Percentiles rank a stretch among this genome's conserved stretches.
These are phyloP conservation scores for Diorhabda elongata DNA, from an alignment of 1,140 invertebrate species.

Conservation along the genomic window DNA sequence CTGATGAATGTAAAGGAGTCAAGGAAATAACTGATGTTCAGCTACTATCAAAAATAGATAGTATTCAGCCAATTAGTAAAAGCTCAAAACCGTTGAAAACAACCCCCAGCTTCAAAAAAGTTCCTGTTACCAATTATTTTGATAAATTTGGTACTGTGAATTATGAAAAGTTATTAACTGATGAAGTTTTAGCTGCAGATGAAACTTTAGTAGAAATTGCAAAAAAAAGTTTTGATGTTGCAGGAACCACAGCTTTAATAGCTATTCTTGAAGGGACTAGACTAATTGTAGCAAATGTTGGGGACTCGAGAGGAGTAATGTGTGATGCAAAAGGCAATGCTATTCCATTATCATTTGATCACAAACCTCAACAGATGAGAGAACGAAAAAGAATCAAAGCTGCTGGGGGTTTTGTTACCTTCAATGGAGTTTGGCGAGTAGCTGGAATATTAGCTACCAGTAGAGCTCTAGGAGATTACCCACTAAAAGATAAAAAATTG, in stretches of 20 bases:
- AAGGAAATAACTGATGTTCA: slow-evolving; percentile 65
- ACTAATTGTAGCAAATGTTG: slow-evolving; percentile 91
- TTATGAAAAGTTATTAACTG: slow-evolving; percentile 74
- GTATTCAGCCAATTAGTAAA: slow-evolving; percentile 59
- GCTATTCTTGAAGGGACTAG: slow-evolving; percentile 77
- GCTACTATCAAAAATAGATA: slow-evolving; percentile 61
- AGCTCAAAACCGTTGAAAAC: slow-evolving; percentile 48
- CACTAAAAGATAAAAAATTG: slow-evolving; percentile 88
- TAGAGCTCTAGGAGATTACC: slow-evolving; percentile 90
- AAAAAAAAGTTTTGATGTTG: slow-evolving; percentile 78
- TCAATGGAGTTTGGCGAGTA: slow-evolving; percentile 95
- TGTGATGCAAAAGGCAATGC: slow-evolving; percentile 84
- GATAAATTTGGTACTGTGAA: slow-evolving; percentile 70
- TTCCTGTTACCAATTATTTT: slow-evolving; percentile 41
- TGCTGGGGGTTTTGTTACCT: slow-evolving; percentile 89
- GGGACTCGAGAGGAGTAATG: slow-evolving; percentile 92
- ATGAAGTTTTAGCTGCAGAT: slow-evolving; percentile 81
- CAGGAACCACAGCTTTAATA: slow-evolving; percentile 90
- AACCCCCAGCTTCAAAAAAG: slow-evolving; percentile 36
- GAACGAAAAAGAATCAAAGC: slow-evolving; percentile 85
- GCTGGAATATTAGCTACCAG: slow-evolving; percentile 94
- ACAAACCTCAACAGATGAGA: slow-evolving; percentile 88
- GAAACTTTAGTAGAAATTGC: slow-evolving; percentile 72
- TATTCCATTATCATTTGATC: slow-evolving; percentile 91
- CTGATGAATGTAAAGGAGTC: slow-evolving; percentile 53